A percentile compares a stretch with the other conserved stretches of the same genome.
phyloP scores from a whole-genome alignment of 2,113 vertebrate species.

The Macquaria australasica region DNA sequence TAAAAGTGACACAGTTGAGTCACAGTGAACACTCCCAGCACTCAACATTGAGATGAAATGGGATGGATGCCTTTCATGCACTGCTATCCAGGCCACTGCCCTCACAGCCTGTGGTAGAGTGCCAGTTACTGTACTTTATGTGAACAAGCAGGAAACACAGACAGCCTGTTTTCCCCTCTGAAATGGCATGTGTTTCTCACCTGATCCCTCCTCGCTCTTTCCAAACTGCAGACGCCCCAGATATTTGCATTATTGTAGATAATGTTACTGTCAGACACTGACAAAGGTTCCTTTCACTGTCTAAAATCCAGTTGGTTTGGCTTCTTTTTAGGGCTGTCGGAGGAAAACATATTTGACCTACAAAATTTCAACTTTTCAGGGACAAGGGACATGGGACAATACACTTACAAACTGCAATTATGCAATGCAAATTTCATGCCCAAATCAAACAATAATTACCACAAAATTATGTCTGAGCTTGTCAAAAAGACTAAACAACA shows the following conservation, averaged over 20 bases:
- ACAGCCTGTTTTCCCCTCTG: constrained; percentile 35
- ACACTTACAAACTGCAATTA: neutral
- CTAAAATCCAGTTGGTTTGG: constrained; percentile 13
- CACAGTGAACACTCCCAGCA: constrained; percentile 49
- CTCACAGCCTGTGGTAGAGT: constrained; percentile 54
- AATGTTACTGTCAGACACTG: constrained; percentile 1
- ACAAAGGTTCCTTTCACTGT: constrained; percentile 3
- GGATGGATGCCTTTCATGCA: constrained; percentile 70
- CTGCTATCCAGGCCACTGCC: constrained; percentile 73
- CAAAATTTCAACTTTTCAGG: neutral
- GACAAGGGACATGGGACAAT: neutral
- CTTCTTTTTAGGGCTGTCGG: neutral
- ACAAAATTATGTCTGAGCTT: neutral
- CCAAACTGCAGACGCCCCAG: constrained; percentile 10
- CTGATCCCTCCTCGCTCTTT: constrained; percentile 54
- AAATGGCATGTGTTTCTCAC: constrained; percentile 63
- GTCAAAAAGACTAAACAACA: neutral
- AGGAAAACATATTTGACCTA: neutral
- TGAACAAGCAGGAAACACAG: constrained; percentile 55
- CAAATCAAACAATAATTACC: neutral
- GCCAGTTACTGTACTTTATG: constrained; percentile 61
- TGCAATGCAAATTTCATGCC: neutral
- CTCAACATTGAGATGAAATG: constrained; percentile 67
- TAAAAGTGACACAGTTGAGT: constrained; percentile 38
- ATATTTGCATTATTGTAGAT: constrained; percentile 13